Percentiles rank a stretch among this genome's conserved stretches.
Evolutionary conservation across 1,140 invertebrate genomes (phyloP).

Genomic region (Mya arenaria): DNA sequence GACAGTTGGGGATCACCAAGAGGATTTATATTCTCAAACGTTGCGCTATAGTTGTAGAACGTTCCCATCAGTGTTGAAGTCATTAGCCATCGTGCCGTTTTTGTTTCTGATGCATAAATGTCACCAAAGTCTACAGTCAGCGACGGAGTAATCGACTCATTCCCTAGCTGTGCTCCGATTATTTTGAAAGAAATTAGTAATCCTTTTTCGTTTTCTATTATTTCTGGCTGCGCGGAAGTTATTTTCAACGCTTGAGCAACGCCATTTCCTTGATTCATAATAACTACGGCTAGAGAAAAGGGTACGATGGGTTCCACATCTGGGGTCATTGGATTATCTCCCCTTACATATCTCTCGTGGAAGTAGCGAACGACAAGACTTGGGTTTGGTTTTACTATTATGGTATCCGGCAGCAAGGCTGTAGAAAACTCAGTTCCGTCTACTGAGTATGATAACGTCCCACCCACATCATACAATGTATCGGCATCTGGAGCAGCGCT

Average conservation of each 20-base stretch:
- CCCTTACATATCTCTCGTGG: slow-evolving; percentile 62
- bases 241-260: slow-evolving; percentile 56
- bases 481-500: slow-evolving; percentile 54
- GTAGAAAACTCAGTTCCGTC: slow-evolving; percentile 53
- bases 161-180: slow-evolving; percentile 51
- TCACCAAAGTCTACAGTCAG: slow-evolving; percentile 63
- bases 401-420: slow-evolving; percentile 59
- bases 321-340: slow-evolving; percentile 62
- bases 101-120: slow-evolving; percentile 55
- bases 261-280: slow-evolving; percentile 60
- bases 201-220: slow-evolving; percentile 68
- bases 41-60: slow-evolving; percentile 64
- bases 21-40: slow-evolving; percentile 65
- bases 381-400: slow-evolving; percentile 65
- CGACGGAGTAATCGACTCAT: slow-evolving; percentile 48
- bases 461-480: slow-evolving; percentile 56
- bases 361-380: slow-evolving; percentile 62
- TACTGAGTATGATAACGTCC: slow-evolving; percentile 39
- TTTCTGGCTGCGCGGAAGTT: slow-evolving; percentile 64
- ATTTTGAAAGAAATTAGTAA: slow-evolving; percentile 63
- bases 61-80: slow-evolving; percentile 58
- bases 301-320: slow-evolving; percentile 59
- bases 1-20: slow-evolving; percentile 64
- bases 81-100: slow-evolving; percentile 57
- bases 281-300: slow-evolving; percentile 57